These are phyloP conservation scores for Montipora cactus DNA, from an alignment of 64 coral and sea anemone genomes.

Conservation along the genomic window DNA sequence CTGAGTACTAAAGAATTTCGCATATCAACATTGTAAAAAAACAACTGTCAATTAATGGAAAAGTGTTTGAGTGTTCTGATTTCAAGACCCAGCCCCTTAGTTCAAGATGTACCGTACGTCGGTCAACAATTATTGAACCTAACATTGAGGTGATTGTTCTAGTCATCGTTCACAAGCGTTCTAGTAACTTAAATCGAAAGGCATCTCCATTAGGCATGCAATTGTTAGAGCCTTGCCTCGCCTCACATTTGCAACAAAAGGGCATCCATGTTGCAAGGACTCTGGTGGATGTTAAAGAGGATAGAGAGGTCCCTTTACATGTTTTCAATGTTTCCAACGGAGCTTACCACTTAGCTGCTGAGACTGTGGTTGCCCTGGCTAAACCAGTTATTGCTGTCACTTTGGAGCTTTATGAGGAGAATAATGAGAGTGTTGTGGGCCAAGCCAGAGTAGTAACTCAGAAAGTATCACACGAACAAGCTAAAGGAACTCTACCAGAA, in stretches of 20 bases:
- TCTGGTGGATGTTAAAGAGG: slow-evolving; percentile 1
- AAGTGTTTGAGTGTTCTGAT: slow-evolving; percentile 1
- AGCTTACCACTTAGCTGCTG: background rate
- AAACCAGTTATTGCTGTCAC: background rate
- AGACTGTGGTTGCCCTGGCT: slow-evolving; percentile 39
- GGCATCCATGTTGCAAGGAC: slow-evolving; percentile 23
- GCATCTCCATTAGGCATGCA: background rate
- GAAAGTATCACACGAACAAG: background rate
- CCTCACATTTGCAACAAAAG: slow-evolving; percentile 19
- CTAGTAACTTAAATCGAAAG: slow-evolving; percentile 1
- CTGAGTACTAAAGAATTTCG: slow-evolving; percentile 24
- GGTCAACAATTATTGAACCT: slow-evolving; percentile 28
- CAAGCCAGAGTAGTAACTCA: slow-evolving; percentile 7
- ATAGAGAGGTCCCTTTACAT: slow-evolving; percentile 3
- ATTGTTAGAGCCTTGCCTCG: slow-evolving; percentile 46
- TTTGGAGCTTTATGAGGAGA: slow-evolving; percentile 9
- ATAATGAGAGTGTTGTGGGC: too few species aligned
- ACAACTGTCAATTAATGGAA: slow-evolving; percentile 11
- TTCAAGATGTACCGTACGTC: background rate
- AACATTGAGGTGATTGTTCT: background rate
- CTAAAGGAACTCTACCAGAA: background rate
- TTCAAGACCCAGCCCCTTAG: slow-evolving; percentile 4
- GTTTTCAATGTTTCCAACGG: slow-evolving; percentile 49
- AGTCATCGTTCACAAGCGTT: background rate
- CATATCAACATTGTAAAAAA: background rate